Conservation (phyloP, 2,888 invertebrate genomes). For the Tolmerus cingulatus region DNA sequence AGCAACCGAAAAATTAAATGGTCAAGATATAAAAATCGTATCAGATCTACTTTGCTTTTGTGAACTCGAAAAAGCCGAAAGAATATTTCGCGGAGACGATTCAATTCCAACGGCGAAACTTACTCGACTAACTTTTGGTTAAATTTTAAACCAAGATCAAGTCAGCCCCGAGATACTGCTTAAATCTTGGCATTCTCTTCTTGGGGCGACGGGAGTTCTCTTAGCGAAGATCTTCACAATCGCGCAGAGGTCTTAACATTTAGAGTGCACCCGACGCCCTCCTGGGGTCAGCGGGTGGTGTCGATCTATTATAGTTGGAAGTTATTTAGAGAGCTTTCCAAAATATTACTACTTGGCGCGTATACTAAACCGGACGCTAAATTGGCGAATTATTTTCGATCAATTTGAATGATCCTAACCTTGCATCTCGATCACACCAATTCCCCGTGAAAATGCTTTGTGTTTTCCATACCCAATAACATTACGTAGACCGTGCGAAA, state of each 20-base stretch:
- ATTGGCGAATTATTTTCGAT: not conserved
- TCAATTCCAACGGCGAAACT: constrained; percentile 47
- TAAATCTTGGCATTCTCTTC: not conserved
- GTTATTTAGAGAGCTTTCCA: not conserved
- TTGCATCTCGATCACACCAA: not conserved
- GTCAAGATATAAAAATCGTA: not conserved
- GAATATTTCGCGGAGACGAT: constrained; percentile 39
- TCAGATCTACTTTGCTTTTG: not conserved
- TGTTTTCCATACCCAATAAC: not conserved
- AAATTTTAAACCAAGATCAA: constrained; percentile 25
- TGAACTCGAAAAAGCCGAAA: constrained; percentile 14
- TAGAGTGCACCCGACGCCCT: not conserved
- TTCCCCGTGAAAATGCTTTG: not conserved
- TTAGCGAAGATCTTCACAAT: not conserved
- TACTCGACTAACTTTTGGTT: constrained; percentile 46
- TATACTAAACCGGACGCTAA: not conserved
- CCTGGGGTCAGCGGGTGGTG: not conserved
- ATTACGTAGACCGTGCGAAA: not conserved
- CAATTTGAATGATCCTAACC: not conserved
- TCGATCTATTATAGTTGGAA: not conserved
- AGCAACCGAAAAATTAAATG: not conserved
- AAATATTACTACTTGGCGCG: not conserved
- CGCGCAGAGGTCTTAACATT: not conserved
- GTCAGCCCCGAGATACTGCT: not conserved
- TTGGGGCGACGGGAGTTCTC: not conserved